Evolutionary conservation across 2,888 invertebrate species (phyloP).

Genomic region (Linyphia triangularis): DNA sequence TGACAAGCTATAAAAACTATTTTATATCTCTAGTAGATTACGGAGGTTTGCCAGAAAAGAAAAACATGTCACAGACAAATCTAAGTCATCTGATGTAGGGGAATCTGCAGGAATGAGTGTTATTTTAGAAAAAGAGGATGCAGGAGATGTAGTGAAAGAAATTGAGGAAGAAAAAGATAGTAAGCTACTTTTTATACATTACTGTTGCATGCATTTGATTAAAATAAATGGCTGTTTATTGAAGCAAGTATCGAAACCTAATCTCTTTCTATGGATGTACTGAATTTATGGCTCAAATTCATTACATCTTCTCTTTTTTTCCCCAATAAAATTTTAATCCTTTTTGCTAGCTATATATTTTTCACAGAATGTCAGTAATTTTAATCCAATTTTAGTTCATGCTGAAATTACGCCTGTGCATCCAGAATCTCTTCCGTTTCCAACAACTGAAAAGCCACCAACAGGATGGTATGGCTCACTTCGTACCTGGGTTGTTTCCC

Average conservation of each 20-base stretch:
- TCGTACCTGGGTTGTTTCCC: constrained; percentile 33
- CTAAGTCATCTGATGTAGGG: constrained; percentile 64
- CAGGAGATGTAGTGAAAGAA: constrained; percentile 73
- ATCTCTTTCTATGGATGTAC: too few relatives aligned
- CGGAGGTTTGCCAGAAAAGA: constrained; percentile 72
- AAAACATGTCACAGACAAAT: constrained; percentile 68
- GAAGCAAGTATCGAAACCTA: too few relatives aligned
- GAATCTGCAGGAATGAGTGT: constrained; percentile 57
- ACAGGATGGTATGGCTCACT: constrained; percentile 26
- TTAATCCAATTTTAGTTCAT: constrained; percentile 60
- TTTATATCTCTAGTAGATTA: constrained; percentile 47
- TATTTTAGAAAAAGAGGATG: constrained; percentile 74
- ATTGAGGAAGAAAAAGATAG: constrained; percentile 75
- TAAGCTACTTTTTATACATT: neutral
- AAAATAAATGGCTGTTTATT: too few relatives aligned
- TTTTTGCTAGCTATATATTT: too few relatives aligned
- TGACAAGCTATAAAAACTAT: too few relatives aligned
- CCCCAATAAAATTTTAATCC: too few relatives aligned
- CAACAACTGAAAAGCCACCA: constrained; percentile 42
- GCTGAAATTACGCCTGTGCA: constrained; percentile 61
- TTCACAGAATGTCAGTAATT: too few relatives aligned
- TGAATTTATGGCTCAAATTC: too few relatives aligned
- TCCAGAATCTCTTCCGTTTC: constrained; percentile 54
- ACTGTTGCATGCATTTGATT: too few relatives aligned
- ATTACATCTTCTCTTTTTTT: too few relatives aligned